These are phyloP conservation scores for Lutraria lutraria DNA, from an alignment of 2,888 invertebrate genomes.

Conservation along the genomic window DNA sequence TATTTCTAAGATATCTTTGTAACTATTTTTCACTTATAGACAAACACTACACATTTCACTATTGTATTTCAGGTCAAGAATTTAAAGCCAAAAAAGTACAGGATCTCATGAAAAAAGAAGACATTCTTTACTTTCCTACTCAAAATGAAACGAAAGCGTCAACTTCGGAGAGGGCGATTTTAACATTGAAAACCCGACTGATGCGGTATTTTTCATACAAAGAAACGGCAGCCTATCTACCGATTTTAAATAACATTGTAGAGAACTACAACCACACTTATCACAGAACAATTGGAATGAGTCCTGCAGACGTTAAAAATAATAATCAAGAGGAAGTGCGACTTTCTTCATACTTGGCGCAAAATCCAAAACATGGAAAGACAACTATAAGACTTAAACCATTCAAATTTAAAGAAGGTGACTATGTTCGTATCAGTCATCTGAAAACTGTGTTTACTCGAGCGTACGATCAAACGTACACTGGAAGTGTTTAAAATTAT, in stretches of 20 bases:
- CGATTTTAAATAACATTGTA: too few species aligned
- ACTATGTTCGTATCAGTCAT: constrained; percentile 26
- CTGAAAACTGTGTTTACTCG: constrained; percentile 49
- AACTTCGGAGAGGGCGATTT: too few species aligned
- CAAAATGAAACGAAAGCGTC: constrained; percentile 51
- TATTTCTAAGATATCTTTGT: neutral
- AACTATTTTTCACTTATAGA: too few species aligned
- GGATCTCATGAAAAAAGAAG: constrained; percentile 26
- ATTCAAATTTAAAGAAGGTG: constrained; percentile 42
- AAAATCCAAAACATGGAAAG: constrained; percentile 21
- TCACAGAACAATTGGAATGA: too few species aligned
- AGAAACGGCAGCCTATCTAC: constrained; percentile 29
- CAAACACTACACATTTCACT: neutral
- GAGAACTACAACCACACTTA: too few species aligned
- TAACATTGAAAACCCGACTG: constrained; percentile 27
- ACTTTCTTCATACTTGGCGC: too few species aligned
- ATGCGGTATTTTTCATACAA: constrained; percentile 40
- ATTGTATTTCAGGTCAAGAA: constrained; percentile 43
- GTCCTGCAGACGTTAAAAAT: too few species aligned
- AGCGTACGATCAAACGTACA: constrained; percentile 33
- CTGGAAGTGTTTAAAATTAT: constrained; percentile 9
- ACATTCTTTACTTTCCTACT: constrained; percentile 40
- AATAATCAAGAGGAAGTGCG: too few species aligned
- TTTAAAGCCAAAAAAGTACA: constrained; percentile 46
- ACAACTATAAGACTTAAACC: constrained; percentile 37